Evolutionary conservation across 2,888 invertebrate genomes (phyloP), one percentile per base, ranked within the genome.

Genomic region (Ellobium chinense): DNA sequence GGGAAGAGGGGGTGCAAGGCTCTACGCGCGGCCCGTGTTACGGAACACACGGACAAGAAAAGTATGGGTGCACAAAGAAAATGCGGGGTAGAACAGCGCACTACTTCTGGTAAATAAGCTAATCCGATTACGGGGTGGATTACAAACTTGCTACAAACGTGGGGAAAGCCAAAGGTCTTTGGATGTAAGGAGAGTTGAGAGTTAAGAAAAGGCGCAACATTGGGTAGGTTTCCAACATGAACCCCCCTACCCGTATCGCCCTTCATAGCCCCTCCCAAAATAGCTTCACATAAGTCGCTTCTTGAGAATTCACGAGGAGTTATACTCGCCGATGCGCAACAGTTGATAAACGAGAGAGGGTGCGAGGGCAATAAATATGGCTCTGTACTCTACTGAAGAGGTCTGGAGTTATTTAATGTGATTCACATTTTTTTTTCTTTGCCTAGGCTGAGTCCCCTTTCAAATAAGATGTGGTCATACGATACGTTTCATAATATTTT

Each of bases 1-100:
- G 56, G 78, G 82, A 81, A 81, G 84, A 73, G 81, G 56, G 34
- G 46, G 81, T 82, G 68, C 34, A 65, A 58, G 27, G 63, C 14
- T 78, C 46, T 7, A 7, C 46, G 46, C 46, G 9, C 18, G 18
- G 46, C 18, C 9, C 46, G 46, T 18, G 9, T 12, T 46, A 12
- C 46, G 3, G 27, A 68, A n/a, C 27, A 9, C 4, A n/a, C 5
- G n/a, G n/a, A n/a, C 14, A n/a, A 58, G n/a, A 58, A 58, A 58
- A n/a, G 4, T 14, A 18, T n/a, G 58, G 58, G 46, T 46, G 46
- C 46, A 46, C 46, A 46, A 46, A 46, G 46, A 46, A 46, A 18
- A 12, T 18, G 46, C 9, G 46, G 46, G 46, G 18, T 12, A 12
- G 18, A 12, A 46, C 46, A 46, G 18, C 46, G 18, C 46, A 46